phyloP scores from a whole-genome alignment of 2,113 vertebrate species.

The Paramormyrops kingsleyae region DNA sequence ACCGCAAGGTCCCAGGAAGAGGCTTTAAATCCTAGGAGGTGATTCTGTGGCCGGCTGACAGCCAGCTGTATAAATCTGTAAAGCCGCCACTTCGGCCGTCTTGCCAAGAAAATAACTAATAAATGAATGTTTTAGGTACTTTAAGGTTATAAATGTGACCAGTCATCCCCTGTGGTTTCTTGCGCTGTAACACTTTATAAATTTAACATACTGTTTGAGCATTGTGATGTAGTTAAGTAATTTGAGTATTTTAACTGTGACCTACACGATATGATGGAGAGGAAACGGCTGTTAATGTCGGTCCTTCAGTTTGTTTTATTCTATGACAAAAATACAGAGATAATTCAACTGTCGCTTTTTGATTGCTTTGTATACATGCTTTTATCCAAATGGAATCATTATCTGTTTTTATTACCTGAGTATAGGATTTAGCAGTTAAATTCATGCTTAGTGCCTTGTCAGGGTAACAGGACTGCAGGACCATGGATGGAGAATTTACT shows the following conservation, averaged over 20 bases:
- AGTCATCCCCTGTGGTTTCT: not conserved
- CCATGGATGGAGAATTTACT: not conserved
- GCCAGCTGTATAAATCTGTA: not conserved
- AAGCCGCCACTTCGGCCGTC: not conserved
- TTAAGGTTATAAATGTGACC: constrained; percentile 1
- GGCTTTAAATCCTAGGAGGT: not conserved
- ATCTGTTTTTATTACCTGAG: not conserved
- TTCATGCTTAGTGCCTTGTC: not conserved
- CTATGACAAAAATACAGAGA: not conserved
- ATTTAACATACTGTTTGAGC: not conserved
- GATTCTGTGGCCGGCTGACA: not conserved
- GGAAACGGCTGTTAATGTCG: not conserved
- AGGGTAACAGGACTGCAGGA: not conserved
- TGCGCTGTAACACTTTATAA: not conserved
- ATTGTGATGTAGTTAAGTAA: not conserved
- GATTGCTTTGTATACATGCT: not conserved
- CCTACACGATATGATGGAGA: not conserved
- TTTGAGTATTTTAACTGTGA: not conserved
- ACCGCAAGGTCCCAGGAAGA: not conserved
- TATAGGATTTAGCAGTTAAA: not conserved
- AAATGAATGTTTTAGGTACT: not conserved
- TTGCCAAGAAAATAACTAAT: constrained; percentile 3
- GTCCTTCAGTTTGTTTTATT: not conserved
- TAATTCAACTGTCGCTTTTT: not conserved
- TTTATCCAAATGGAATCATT: not conserved